These are phyloP conservation scores for Tachuris rubrigastra DNA, from an alignment of 2,113 vertebrate genomes.

Conservation along the genomic window DNA sequence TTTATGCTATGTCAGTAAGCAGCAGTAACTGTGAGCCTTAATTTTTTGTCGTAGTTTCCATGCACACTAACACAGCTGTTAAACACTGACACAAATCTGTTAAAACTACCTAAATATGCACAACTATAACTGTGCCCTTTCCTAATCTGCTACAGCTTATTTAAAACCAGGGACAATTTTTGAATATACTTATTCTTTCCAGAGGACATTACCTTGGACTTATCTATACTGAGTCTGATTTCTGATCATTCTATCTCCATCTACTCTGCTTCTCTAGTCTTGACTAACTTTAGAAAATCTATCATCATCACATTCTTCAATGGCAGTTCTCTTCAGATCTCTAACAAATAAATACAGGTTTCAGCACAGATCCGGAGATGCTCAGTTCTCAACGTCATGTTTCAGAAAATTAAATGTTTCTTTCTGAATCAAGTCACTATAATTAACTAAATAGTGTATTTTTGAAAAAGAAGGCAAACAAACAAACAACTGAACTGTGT, in stretches of 20 bases:
- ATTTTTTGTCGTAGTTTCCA: background rate
- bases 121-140: background rate
- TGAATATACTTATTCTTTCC: background rate
- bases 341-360: background rate
- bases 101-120: background rate
- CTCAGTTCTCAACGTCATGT: background rate
- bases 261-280: background rate
- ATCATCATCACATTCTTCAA: background rate
- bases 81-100: background rate
- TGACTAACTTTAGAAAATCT: background rate
- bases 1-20: background rate
- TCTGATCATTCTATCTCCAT: background rate
- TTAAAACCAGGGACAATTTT: background rate
- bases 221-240: background rate
- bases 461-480: background rate
- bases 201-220: background rate
- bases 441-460: background rate
- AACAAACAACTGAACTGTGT: background rate
- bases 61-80: background rate
- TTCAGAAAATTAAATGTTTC: background rate
- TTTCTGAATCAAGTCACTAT: background rate
- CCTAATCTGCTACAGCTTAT: background rate
- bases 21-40: background rate
- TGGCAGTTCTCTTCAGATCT: background rate
- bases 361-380: background rate